Evolutionary conservation across 2,113 vertebrate genomes (phyloP), one percentile per base, ranked within the genome.

Genomic region (Crotalus helleri): DNA sequence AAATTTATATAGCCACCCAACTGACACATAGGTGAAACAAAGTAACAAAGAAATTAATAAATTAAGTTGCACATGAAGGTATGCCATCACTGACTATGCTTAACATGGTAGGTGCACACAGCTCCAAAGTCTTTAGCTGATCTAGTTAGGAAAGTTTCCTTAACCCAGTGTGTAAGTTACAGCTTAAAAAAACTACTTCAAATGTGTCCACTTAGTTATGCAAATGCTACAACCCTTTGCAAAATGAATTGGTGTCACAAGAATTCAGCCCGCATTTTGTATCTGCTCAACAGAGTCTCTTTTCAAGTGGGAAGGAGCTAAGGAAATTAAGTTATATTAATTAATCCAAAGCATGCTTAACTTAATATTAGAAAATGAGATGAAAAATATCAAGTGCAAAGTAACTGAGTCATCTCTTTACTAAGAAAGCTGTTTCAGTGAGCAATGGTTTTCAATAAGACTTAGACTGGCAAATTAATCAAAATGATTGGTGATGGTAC

Each of bases 401-500:
- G 61, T 81, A 7, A 85, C 1, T 88, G 23, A 94, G 3, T 0
- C n/a, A 26, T 87, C 53, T 61, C 9, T 39, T 90, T 24, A 23
- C 39, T 90, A 59, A 29, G 81, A 17, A 81, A 90, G 24, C 91
- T 11, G 81, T 12, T 86, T 54, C 39, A 24, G 17, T 26, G 81
- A 90, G 91, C 3, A 95, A 92, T 92, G 58, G 61, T 69, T 51
- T 88, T 5, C 89, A 49, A 57, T 19, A 88, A 51, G 3, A 2
- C 3, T n/a, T 24, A 6, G 33, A 91, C 26, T 44, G 55, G 1
- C 4, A 85, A 94, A 86, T 93, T 87, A 91, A 49, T 93, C 26
- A 29, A 85, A 95, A 57, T 33, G 3, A 92, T 3, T 91, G 26
- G 4, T 93, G 44, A 46, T 46, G 85, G 12, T 24, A 95, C 94